phyloP scores from a whole-genome alignment of 2,888 invertebrate species.

The Busseola fusca region DNA sequence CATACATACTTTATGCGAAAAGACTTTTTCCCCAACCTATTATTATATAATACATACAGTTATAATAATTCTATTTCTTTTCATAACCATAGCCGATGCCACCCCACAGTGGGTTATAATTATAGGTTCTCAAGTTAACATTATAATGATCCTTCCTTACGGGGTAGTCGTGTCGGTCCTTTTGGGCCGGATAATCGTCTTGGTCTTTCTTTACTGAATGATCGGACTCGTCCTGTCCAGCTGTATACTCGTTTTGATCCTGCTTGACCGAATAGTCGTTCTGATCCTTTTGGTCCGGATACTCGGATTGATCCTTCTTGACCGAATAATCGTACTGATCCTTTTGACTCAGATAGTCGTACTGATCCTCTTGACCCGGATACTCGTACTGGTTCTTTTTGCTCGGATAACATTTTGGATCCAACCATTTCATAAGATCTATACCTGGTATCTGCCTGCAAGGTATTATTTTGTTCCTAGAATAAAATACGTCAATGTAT shows the following conservation, averaged over 20 bases:
- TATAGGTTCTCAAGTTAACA: conserved; percentile 23
- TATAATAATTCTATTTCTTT: conserved; percentile 26
- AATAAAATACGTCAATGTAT: conserved; percentile 22
- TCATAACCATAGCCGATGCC: conserved; percentile 19
- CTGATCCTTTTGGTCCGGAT: conserved; percentile 12
- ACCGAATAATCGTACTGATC: not conserved
- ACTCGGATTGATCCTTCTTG: conserved; percentile 13
- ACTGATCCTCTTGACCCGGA: conserved; percentile 9
- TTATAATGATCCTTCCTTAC: conserved; percentile 8
- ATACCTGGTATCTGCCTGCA: conserved; percentile 54
- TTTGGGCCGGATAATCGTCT: not conserved
- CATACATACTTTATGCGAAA: too few species aligned
- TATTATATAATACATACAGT: not conserved
- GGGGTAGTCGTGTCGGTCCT: conserved; percentile 1
- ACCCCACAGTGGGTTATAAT: conserved; percentile 31
- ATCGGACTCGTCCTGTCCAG: not conserved
- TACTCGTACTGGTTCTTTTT: not conserved
- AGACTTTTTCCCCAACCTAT: too few species aligned
- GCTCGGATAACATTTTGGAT: conserved; percentile 39
- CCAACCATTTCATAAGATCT: conserved; percentile 55
- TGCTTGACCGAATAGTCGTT: conserved; percentile 1
- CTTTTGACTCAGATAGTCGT: conserved; percentile 14
- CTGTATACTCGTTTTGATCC: not conserved
- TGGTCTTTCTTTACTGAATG: too few species aligned
- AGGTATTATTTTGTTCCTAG: conserved; percentile 53